These are phyloP conservation scores for Drosophila funebris DNA, from an alignment of 1,140 invertebrate genomes.

Conservation along the genomic window DNA sequence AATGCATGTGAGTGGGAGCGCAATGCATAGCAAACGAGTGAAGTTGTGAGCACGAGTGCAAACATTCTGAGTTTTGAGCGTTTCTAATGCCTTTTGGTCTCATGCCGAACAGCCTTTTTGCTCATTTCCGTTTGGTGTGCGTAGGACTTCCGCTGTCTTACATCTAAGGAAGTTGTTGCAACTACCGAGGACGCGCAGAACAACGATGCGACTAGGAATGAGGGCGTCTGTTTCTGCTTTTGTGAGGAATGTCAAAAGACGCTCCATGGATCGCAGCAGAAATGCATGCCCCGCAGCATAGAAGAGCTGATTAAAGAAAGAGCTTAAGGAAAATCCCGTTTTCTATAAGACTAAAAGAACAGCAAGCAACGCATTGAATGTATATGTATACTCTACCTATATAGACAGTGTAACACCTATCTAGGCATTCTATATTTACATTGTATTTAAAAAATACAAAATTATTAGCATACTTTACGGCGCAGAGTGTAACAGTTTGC, in stretches of 20 bases:
- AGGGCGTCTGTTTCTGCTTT: conserved; percentile 2
- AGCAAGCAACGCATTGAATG: not conserved
- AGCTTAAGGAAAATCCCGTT: not conserved
- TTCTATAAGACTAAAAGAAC: not conserved
- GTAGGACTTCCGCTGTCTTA: conserved; percentile 60
- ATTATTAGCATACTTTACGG: not conserved
- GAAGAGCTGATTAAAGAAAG: not conserved
- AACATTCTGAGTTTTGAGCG: conserved; percentile 1
- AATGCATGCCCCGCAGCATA: not conserved
- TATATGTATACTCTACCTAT: no score
- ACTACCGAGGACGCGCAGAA: conserved; percentile 32
- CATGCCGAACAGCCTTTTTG: conserved; percentile 34
- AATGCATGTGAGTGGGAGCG: conserved; percentile 21
- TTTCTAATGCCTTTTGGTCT: not conserved
- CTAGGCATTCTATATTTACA: no score
- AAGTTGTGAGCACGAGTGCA: conserved; percentile 12
- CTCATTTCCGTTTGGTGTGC: conserved; percentile 67
- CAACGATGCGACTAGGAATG: conserved; percentile 7
- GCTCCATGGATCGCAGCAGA: conserved; percentile 12
- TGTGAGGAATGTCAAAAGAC: conserved; percentile 27
- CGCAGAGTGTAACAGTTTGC: not conserved
- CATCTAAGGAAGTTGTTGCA: conserved; percentile 73
- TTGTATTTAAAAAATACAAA: not conserved
- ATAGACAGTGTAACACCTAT: not conserved
- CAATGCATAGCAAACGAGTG: no score